A percentile compares a stretch with the other conserved stretches of the same genome.
Conservation (phyloP, 1,140 invertebrate genomes). For the Hylaeus anthracinus region DNA sequence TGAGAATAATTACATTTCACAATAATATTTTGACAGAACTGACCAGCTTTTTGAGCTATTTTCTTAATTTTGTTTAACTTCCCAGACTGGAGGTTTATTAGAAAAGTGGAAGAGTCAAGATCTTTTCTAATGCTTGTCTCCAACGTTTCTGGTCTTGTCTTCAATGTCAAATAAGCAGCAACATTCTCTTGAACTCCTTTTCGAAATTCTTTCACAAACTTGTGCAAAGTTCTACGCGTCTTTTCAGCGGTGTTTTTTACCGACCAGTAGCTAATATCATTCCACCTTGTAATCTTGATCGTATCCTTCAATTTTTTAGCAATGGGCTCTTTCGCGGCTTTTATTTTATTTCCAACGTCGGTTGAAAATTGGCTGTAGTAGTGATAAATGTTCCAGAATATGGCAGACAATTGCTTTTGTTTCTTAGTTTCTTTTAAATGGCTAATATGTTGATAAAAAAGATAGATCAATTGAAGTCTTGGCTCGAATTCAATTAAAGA, state of each 20-base stretch:
- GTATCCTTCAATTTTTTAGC: slow-evolving; percentile 96
- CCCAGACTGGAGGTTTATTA: not conserved
- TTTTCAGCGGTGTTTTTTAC: slow-evolving; percentile 93
- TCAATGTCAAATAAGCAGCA: slow-evolving; percentile 64
- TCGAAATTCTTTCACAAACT: slow-evolving; percentile 91
- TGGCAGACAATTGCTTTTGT: slow-evolving; percentile 83
- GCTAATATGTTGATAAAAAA: slow-evolving; percentile 89
- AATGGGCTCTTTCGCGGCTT: slow-evolving; percentile 87
- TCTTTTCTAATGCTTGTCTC: not conserved
- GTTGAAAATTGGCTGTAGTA: slow-evolving; percentile 92
- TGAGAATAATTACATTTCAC: slow-evolving; percentile 81
- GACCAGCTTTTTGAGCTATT: slow-evolving; percentile 83
- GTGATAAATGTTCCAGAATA: slow-evolving; percentile 92
- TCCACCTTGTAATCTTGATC: slow-evolving; percentile 98
- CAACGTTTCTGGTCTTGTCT: slow-evolving; percentile 49
- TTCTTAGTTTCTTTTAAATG: slow-evolving; percentile 78
- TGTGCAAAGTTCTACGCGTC: slow-evolving; percentile 92
- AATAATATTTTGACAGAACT: slow-evolving; percentile 84
- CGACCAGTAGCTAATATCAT: slow-evolving; percentile 97
- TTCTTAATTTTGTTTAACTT: slow-evolving; percentile 67
- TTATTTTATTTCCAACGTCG: slow-evolving; percentile 85
- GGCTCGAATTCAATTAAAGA: slow-evolving; percentile 91
- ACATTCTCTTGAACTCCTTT: slow-evolving; percentile 78
- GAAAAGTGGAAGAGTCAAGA: not conserved
- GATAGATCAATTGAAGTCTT: slow-evolving; percentile 89